Percentiles rank a stretch among this genome's conserved stretches.
These are phyloP conservation scores for Chionoecetes opilio DNA, from an alignment of 1,140 invertebrate species.

Conservation along the genomic window DNA sequence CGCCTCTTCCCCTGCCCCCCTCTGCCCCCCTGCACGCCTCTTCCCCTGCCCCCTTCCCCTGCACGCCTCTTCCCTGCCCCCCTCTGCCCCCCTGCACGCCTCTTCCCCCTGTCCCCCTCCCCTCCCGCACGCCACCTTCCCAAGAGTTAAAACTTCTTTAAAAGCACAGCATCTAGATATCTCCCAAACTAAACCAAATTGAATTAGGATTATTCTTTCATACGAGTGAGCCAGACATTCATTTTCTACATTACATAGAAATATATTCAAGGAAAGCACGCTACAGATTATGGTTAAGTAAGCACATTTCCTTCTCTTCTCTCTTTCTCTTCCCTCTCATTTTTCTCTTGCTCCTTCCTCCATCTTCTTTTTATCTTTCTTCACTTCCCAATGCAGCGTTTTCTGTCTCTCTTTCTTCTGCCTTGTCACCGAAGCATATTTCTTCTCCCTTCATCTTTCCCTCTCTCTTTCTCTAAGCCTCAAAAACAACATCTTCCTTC, in stretches of 20 bases:
- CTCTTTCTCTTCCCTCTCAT: background rate
- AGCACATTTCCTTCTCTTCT: background rate
- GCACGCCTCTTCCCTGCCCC: too few species aligned
- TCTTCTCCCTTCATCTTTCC: background rate
- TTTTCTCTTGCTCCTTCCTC: background rate
- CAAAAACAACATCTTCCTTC: background rate
- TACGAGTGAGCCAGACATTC: background rate
- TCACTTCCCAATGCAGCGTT: background rate
- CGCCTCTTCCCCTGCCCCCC: too few species aligned
- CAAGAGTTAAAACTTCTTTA: background rate
- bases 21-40: too few species aligned
- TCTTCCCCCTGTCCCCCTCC: background rate
- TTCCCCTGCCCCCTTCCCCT: too few species aligned
- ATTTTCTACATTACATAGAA: background rate
- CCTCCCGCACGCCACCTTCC: background rate
- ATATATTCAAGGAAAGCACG: background rate
- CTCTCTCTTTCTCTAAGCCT: background rate
- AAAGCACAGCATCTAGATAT: background rate
- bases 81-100: too few species aligned
- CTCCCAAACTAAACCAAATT: background rate
- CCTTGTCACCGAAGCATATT: too few species aligned
- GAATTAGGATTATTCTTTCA: slow-evolving; percentile 8
- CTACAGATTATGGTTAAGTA: background rate
- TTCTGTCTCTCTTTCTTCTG: too few species aligned
- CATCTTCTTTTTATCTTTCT: background rate